These are phyloP conservation scores for Coleophora deauratella DNA, from an alignment of 2,888 invertebrate species.

Conservation along the genomic window DNA sequence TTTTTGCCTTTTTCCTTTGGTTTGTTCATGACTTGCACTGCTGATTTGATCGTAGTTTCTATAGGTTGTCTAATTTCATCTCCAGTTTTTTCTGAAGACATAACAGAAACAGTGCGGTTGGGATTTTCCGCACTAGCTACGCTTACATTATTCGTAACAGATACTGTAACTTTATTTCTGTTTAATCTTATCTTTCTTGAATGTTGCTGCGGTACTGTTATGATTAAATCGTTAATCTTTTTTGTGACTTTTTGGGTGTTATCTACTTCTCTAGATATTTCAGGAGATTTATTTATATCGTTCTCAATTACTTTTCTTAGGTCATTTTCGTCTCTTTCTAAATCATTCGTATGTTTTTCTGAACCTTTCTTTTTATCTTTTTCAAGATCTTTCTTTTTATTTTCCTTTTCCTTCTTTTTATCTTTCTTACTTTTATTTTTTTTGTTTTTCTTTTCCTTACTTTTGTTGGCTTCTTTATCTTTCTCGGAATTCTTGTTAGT, in stretches of 20 bases:
- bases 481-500: neutral
- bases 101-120: neutral
- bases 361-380: neutral
- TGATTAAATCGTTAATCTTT: constrained; percentile 40
- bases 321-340: neutral
- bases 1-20: constrained; percentile 36
- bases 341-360: neutral
- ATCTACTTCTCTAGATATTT: neutral
- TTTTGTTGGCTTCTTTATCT: constrained; percentile 1
- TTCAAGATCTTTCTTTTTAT: neutral
- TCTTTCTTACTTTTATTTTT: constrained; percentile 2
- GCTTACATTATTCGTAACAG: constrained; percentile 7
- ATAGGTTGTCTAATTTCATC: constrained; percentile 1
- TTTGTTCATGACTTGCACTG: constrained; percentile 25
- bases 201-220: constrained; percentile 48
- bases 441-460: constrained; percentile 7
- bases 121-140: constrained; percentile 4
- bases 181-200: constrained; percentile 57
- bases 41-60: neutral
- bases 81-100: neutral
- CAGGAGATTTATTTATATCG: neutral
- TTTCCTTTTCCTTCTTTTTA: constrained; percentile 7
- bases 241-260: constrained; percentile 32
- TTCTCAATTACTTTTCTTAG: neutral
- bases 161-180: constrained; percentile 30